These are phyloP conservation scores for Megalurothrips usitatus DNA, from an alignment of 2,888 invertebrate genomes.

Conservation along the genomic window DNA sequence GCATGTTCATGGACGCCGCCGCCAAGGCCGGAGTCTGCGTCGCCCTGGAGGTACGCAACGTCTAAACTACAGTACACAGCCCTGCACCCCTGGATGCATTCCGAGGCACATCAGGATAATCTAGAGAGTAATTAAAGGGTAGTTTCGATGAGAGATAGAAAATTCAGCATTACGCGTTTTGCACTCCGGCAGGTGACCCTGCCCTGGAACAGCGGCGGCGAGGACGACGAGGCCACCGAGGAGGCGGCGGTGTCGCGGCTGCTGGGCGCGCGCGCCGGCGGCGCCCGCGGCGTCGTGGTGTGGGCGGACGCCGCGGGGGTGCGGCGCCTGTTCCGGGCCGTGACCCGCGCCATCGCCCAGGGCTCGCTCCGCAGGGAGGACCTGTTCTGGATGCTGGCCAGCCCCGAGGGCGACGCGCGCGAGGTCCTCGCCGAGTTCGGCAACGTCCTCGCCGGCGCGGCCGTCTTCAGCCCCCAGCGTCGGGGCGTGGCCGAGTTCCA, in stretches of 20 bases:
- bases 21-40: constrained; percentile 38
- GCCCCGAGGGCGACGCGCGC: constrained; percentile 33
- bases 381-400: constrained; percentile 37
- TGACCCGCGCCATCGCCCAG: constrained; percentile 36
- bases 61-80: too few relatives aligned
- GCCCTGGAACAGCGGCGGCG: constrained; percentile 29
- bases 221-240: constrained; percentile 26
- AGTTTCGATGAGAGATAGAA: too few relatives aligned
- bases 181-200: not conserved
- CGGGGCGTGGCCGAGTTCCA: constrained; percentile 2
- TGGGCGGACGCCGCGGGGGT: constrained; percentile 38
- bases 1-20: constrained; percentile 38
- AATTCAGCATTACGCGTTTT: too few relatives aligned
- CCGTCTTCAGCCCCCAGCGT: constrained; percentile 32
- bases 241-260: constrained; percentile 36
- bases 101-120: too few relatives aligned
- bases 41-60: constrained; percentile 36
- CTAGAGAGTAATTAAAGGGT: too few relatives aligned
- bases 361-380: constrained; percentile 36
- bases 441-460: constrained; percentile 36
- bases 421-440: constrained; percentile 35
- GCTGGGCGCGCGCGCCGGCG: constrained; percentile 37
- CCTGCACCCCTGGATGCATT: too few relatives aligned
- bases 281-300: constrained; percentile 39
- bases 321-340: constrained; percentile 36